Base-by-base conservation (phyloP, 2,888 invertebrate genomes). In the Pseudoips prasinana region DNA sequence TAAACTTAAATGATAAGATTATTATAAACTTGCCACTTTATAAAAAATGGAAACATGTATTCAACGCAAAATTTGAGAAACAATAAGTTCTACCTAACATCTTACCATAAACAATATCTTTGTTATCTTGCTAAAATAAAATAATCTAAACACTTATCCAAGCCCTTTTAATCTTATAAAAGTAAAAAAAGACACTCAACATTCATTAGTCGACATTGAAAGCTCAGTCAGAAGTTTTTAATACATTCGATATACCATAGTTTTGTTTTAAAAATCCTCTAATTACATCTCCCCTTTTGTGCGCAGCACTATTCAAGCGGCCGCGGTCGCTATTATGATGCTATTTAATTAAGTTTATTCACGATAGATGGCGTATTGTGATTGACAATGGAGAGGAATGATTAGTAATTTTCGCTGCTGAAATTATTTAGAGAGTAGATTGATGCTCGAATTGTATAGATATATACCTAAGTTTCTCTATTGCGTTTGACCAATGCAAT, bases 201-300 rank as follows among this genome's bases (percentile, higher is more conserved):
- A 72, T 85, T 86, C 86, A 85, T 86, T 84, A 85, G 80, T 55
- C 68, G 61, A 68, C 73, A 85, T 82, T 85, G 85, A 85, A 84
- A 77, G 84, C 83, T 74, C 72, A 72, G 62, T 67, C 65, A 53
- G 58, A 25, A 51, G 58, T 46, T 63, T 69, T 70, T 67, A 67
- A 67, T 64, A 62, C 59, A 52, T 58, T 60, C 55, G 64, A 65
- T 64, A 63, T 67, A 70, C 62, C 55, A 41, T 50, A 58, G 62
- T 72, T 68, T 72, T 73, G 69, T 81, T 76, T 75, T 76, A 49
- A 57, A 64, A 58, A 56, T 70, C 67, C 52, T 63, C 67, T 70
- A 72, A 74, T 75, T 75, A 73, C 60, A 65, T 58, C 46, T 36
- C 38, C 51, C 41, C 57, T 56, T 55, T 55, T 58, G 45, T 35